Evolutionary conservation across 2,113 vertebrate genomes (phyloP).

Genomic region (Oreochromis tanganicae): DNA sequence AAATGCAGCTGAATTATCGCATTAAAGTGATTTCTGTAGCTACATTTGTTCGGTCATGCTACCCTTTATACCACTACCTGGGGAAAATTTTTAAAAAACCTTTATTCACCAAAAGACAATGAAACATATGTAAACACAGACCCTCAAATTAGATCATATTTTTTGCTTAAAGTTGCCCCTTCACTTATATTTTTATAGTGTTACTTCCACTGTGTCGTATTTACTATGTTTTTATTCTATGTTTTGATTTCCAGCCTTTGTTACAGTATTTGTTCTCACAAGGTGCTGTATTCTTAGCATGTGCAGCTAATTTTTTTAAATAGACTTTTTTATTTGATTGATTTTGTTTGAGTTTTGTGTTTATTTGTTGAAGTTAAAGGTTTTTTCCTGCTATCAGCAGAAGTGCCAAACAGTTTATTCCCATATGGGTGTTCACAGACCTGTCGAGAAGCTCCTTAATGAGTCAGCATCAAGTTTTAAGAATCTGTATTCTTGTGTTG

Average conservation of each 20-base stretch:
- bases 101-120: conserved; percentile 15
- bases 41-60: conserved; percentile 42
- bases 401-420: conserved; percentile 43
- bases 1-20: conserved; percentile 52
- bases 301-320: conserved; percentile 56
- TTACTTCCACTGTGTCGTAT: conserved; percentile 33
- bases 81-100: neutral
- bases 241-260: conserved; percentile 30
- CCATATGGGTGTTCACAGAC: conserved; percentile 3
- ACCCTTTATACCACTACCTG: conserved; percentile 59
- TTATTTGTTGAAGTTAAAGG: neutral
- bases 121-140: conserved; percentile 14
- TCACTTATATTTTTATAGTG: neutral
- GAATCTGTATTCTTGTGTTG: neutral
- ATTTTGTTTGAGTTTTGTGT: conserved; percentile 35
- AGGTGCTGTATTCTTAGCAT: conserved; percentile 61
- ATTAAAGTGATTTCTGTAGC: conserved; percentile 18
- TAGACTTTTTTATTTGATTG: conserved; percentile 8
- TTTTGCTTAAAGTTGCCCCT: neutral
- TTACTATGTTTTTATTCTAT: neutral
- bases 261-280: conserved; percentile 44
- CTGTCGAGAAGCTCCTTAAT: neutral
- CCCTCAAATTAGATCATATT: neutral
- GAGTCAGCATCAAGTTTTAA: neutral
- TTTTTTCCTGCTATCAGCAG: neutral